phyloP scores from a whole-genome alignment of 2,113 vertebrate species.

The Mesitornis unicolor region DNA sequence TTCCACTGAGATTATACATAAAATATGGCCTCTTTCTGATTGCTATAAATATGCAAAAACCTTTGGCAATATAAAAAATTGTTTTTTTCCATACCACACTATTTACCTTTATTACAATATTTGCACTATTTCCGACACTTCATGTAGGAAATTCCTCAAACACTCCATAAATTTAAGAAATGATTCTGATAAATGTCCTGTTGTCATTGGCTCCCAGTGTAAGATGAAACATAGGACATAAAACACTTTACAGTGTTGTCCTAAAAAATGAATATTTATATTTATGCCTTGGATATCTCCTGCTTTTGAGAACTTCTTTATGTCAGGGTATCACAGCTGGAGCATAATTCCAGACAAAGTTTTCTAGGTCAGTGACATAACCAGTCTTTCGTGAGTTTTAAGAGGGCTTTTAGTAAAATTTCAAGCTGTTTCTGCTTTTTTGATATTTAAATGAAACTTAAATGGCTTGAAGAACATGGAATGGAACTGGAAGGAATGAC shows the following conservation, averaged over 20 bases:
- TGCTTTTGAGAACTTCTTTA: background rate
- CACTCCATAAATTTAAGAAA: conserved; percentile 19
- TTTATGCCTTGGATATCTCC: background rate
- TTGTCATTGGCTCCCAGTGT: background rate
- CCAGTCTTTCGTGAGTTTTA: background rate
- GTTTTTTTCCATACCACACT: background rate
- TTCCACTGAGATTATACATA: background rate
- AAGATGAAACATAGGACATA: background rate
- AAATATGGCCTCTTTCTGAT: background rate
- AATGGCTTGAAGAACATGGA: background rate
- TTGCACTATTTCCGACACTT: background rate
- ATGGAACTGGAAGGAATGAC: background rate
- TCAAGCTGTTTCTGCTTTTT: background rate
- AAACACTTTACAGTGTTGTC: background rate
- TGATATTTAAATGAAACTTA: background rate
- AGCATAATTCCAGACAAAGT: background rate
- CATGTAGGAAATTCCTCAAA: background rate
- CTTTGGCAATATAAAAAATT: background rate
- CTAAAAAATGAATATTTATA: background rate
- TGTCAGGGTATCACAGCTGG: background rate
- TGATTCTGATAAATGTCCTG: background rate
- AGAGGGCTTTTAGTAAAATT: background rate
- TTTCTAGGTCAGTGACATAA: background rate
- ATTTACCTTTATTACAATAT: conserved; percentile 16
- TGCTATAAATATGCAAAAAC: conserved; percentile 10